These are phyloP conservation scores for Scaptomyza hsui DNA, from an alignment of 1,140 invertebrate genomes.

Conservation along the genomic window DNA sequence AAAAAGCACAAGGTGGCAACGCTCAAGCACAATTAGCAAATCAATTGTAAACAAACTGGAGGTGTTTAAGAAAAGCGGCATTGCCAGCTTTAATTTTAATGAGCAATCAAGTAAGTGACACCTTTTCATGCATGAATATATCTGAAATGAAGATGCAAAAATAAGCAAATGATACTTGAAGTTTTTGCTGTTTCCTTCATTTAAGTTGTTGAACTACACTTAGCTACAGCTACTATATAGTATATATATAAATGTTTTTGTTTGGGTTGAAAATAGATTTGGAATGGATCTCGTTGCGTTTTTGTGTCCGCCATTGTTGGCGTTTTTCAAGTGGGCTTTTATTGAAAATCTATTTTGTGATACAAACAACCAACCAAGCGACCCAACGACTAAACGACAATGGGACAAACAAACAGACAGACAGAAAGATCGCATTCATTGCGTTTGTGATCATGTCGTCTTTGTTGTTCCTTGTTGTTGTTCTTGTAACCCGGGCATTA, in stretches of 20 bases:
- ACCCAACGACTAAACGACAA: constrained; percentile 12
- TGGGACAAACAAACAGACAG: not conserved
- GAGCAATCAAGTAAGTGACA: too few relatives aligned
- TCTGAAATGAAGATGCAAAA: too few relatives aligned
- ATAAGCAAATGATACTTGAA: too few relatives aligned
- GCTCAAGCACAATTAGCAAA: too few relatives aligned
- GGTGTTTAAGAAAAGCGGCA: too few relatives aligned
- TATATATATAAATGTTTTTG: constrained; percentile 65
- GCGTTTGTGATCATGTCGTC: constrained; percentile 62
- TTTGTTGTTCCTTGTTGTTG: constrained; percentile 17
- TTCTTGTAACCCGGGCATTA: constrained; percentile 50
- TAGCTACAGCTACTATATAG: constrained; percentile 5
- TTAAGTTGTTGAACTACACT: constrained; percentile 9
- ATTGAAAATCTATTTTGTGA: constrained; percentile 82
- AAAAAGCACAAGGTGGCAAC: too few relatives aligned
- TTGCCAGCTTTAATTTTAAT: too few relatives aligned
- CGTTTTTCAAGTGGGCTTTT: constrained; percentile 71
- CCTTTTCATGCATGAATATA: too few relatives aligned
- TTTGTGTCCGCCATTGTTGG: constrained; percentile 55
- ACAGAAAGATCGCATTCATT: constrained; percentile 49
- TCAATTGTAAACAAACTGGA: too few relatives aligned
- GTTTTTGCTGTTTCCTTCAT: not conserved
- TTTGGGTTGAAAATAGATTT: constrained; percentile 77
- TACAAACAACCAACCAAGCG: constrained; percentile 10
- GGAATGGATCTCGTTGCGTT: constrained; percentile 61